Base-by-base conservation (phyloP, 30 jellyfish, hydroid and myxozoan genomes). In the Rhopilema esculentum region DNA sequence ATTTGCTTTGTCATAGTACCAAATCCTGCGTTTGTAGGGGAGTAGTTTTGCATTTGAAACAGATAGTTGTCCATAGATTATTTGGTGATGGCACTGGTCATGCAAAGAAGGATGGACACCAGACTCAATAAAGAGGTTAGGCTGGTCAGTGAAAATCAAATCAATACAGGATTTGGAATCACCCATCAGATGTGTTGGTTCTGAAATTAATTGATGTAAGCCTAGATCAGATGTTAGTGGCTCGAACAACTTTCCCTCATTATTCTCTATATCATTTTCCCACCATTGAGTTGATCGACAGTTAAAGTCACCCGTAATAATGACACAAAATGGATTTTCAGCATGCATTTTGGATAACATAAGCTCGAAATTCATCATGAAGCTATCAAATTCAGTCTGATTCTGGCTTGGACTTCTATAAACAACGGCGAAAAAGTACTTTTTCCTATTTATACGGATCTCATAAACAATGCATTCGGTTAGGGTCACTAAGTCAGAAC, bases 391-490 rank as follows among this genome's bases (percentile, higher is more conserved):
- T 57, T 73, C 82, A 68, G 51, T 67, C 67, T 72, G 85, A 65
- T 57, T 66, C 52, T 73, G 88, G 63, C 93, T 65, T 72, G 93
- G 93, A 75, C 88, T 85, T 72, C 88, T 72, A 64, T 85, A 68
- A 48, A 19, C 48, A 23, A 53, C 77, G 21, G 52, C 88, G 74
- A 77, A 61, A 77, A 77, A 48, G 74, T 62, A 75, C 52, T 52
- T 75, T 77, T 77, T 77, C 88, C 74, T 77, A 62, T 77, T 25
- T 52, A 62, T 48, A 22, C 63, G 61, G 63, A 77, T 48, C 52
- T 79, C 76, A 66, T 50, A 79, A 17, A 79, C 89, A 79, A 66
- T 65, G 79, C 89, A 79, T 66, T 79, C 89, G 71, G 89, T 65
- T 29, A 79, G 79, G 70, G 89, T 79, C 71, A 66, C 89, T 64